Conservation (phyloP, 2,888 invertebrate genomes). For the Drosophila diplacantha region DNA sequence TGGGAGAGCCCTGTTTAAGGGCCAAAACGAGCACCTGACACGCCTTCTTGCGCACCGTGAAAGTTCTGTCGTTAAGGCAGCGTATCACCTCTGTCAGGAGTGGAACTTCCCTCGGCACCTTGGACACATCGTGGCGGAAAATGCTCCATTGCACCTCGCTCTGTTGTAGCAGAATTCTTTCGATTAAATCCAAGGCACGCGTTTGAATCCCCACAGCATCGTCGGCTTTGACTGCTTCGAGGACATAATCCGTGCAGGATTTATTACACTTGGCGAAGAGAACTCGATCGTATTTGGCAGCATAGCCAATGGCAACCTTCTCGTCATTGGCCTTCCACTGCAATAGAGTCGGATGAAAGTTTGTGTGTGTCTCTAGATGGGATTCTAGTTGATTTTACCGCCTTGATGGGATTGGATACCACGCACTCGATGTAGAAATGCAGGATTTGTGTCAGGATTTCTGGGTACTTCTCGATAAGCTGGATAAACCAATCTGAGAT, state of each 20-base stretch:
- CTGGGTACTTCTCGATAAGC: slow-evolving; percentile 74
- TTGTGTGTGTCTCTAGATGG: neutral
- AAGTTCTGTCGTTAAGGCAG: slow-evolving; percentile 71
- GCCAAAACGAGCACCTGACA: slow-evolving; percentile 71
- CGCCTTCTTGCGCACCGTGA: slow-evolving; percentile 74
- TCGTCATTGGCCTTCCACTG: slow-evolving; percentile 74
- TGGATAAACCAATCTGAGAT: slow-evolving; percentile 77
- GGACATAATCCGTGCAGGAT: slow-evolving; percentile 71
- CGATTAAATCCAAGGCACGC: slow-evolving; percentile 73
- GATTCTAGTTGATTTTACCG: slow-evolving; percentile 42
- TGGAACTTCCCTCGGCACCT: slow-evolving; percentile 74
- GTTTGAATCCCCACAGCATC: slow-evolving; percentile 71
- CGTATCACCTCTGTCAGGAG: slow-evolving; percentile 72
- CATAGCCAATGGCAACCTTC: slow-evolving; percentile 75
- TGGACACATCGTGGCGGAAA: slow-evolving; percentile 75
- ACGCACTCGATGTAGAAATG: slow-evolving; percentile 73
- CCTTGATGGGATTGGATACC: slow-evolving; percentile 72
- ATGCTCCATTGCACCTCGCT: slow-evolving; percentile 76
- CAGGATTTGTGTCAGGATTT: slow-evolving; percentile 67
- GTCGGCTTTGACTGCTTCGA: slow-evolving; percentile 71
- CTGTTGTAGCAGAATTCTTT: slow-evolving; percentile 70
- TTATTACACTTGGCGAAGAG: slow-evolving; percentile 76
- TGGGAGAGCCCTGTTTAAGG: slow-evolving; percentile 69
- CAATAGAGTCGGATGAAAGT: neutral
- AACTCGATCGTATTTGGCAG: slow-evolving; percentile 77